Conservation (phyloP, 2,888 invertebrate genomes). For the Andrena camellia region DNA sequence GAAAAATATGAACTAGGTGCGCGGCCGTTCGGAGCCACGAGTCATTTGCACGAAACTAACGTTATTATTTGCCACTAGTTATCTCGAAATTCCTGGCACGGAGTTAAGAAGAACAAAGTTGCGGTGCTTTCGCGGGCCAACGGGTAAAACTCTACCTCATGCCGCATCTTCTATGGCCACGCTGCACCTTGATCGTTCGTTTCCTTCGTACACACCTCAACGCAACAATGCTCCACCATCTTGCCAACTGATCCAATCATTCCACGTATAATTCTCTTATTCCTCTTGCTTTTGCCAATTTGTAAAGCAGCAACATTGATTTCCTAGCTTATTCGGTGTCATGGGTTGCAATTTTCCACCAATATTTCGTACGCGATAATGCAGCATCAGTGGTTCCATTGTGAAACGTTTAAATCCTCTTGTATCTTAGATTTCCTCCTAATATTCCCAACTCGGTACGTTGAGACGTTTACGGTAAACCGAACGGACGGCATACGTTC, state of each 20-base stretch:
- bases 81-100: conserved; percentile 29
- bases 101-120: conserved; percentile 14
- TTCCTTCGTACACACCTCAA: background rate
- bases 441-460: too few species aligned
- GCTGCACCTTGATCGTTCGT: background rate
- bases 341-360: too few species aligned
- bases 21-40: conserved; percentile 15
- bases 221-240: too few species aligned
- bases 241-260: too few species aligned
- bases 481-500: background rate
- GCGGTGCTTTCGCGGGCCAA: conserved; percentile 25
- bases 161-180: background rate
- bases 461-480: background rate
- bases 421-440: too few species aligned
- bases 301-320: too few species aligned
- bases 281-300: too few species aligned
- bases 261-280: too few species aligned
- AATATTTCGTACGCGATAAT: too few species aligned
- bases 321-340: too few species aligned
- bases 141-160: conserved; percentile 34
- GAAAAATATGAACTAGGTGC: conserved; percentile 54
- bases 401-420: too few species aligned
- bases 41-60: conserved; percentile 43
- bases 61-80: conserved; percentile 57
- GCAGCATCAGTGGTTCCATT: too few species aligned